Evolutionary conservation across 64 coral and sea anemone species (phyloP).

Genomic region (Montipora efflorescens): DNA sequence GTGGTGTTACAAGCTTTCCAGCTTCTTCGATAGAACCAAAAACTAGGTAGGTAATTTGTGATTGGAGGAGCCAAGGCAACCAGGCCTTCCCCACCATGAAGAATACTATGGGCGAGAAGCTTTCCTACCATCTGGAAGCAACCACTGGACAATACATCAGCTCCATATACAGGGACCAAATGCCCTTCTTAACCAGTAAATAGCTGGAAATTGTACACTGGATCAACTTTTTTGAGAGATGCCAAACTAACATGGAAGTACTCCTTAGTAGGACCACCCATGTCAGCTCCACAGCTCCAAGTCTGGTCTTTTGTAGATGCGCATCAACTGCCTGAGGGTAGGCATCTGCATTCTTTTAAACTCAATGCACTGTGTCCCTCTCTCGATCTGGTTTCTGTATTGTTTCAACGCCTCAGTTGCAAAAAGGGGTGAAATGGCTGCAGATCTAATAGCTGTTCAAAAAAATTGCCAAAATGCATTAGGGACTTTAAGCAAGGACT

Average conservation of each 20-base stretch:
- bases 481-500: too few relatives aligned
- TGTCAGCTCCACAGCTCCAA: slow-evolving; percentile 56
- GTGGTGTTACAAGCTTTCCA: slow-evolving; percentile 44
- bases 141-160: slow-evolving; percentile 48
- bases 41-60: slow-evolving; percentile 45
- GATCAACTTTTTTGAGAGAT: slow-evolving; percentile 57
- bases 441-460: neutral
- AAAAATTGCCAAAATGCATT: neutral
- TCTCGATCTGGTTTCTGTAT: neutral
- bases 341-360: slow-evolving; percentile 72
- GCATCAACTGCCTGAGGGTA: slow-evolving; percentile 50
- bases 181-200: slow-evolving; percentile 70
- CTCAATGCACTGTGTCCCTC: slow-evolving; percentile 26
- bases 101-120: slow-evolving; percentile 64
- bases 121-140: slow-evolving; percentile 69
- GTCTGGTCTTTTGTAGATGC: slow-evolving; percentile 60
- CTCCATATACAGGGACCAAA: slow-evolving; percentile 46
- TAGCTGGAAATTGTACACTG: slow-evolving; percentile 37
- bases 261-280: slow-evolving; percentile 68
- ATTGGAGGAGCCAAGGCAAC: slow-evolving; percentile 64
- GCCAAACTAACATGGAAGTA: slow-evolving; percentile 49
- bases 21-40: slow-evolving; percentile 58
- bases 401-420: slow-evolving; percentile 15
- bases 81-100: slow-evolving; percentile 44
- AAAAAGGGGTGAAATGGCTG: neutral